phyloP scores from a whole-genome alignment of 2,113 vertebrate species.

The Osmerus mordax region DNA sequence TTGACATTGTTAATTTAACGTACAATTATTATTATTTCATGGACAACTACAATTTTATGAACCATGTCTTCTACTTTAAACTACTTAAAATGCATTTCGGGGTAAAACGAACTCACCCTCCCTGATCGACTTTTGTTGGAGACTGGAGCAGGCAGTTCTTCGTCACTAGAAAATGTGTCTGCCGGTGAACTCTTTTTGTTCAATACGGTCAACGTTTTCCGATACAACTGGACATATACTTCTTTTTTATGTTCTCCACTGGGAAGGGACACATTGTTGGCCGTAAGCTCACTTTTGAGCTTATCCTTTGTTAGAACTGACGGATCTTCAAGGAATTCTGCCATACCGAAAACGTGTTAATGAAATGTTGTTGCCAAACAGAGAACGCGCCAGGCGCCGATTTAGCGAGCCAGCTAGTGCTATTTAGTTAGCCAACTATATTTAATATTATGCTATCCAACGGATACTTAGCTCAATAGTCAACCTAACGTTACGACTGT shows the following conservation, averaged over 20 bases:
- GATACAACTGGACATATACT: constrained; percentile 94
- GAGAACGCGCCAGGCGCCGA: not conserved
- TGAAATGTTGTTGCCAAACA: too few relatives aligned
- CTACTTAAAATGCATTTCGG: not conserved
- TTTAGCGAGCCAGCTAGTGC: constrained; percentile 11
- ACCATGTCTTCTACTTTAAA: too few relatives aligned
- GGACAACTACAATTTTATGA: too few relatives aligned
- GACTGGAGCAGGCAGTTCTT: constrained; percentile 80
- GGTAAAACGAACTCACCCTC: constrained; percentile 55
- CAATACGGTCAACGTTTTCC: constrained; percentile 83
- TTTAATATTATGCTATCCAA: too few relatives aligned
- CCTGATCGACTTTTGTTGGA: constrained; percentile 72
- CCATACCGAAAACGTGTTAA: constrained; percentile 68
- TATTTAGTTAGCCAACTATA: not conserved
- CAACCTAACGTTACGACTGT: not conserved
- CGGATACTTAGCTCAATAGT: too few relatives aligned
- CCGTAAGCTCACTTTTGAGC: constrained; percentile 90
- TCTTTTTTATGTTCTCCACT: constrained; percentile 92
- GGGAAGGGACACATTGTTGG: constrained; percentile 88
- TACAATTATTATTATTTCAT: too few relatives aligned
- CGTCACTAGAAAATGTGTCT: constrained; percentile 89
- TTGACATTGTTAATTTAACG: too few relatives aligned
- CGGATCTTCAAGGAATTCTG: constrained; percentile 89
- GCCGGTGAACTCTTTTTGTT: constrained; percentile 74
- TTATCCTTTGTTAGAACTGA: constrained; percentile 92